Conservation (phyloP, 1,140 invertebrate species). For the Vanessa tameamea region DNA sequence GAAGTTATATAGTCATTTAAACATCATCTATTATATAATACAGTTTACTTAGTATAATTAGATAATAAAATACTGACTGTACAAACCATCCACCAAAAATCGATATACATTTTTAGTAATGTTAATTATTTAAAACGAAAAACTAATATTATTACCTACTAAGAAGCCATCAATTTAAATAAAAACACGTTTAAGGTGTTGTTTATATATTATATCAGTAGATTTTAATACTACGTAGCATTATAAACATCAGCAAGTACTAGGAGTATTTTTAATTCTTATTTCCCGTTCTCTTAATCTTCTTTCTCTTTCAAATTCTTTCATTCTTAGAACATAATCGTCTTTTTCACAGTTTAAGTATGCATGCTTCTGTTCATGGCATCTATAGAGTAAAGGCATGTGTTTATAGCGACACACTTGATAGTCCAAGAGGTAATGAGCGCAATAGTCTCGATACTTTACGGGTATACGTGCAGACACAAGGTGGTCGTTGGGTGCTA, state of each 20-base stretch:
- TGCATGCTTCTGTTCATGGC: slow-evolving; percentile 87
- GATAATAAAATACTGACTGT: too few relatives aligned
- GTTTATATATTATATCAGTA: too few relatives aligned
- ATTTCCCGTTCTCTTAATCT: slow-evolving; percentile 81
- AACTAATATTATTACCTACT: background rate
- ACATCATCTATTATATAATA: too few relatives aligned
- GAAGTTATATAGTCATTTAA: too few relatives aligned
- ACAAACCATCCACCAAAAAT: too few relatives aligned
- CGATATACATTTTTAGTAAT: too few relatives aligned
- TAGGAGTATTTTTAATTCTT: slow-evolving; percentile 16
- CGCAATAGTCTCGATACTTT: slow-evolving; percentile 91
- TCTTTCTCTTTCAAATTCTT: slow-evolving; percentile 95
- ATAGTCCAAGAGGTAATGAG: slow-evolving; percentile 87
- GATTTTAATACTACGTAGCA: too few relatives aligned
- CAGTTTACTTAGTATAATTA: too few relatives aligned
- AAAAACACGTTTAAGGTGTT: too few relatives aligned
- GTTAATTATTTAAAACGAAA: background rate
- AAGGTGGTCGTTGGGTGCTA: slow-evolving; percentile 89
- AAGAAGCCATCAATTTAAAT: too few relatives aligned
- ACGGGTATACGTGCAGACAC: slow-evolving; percentile 86
- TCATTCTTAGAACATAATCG: slow-evolving; percentile 91
- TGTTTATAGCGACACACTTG: slow-evolving; percentile 85
- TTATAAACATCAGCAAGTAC: background rate
- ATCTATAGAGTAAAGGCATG: slow-evolving; percentile 86
- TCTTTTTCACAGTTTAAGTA: slow-evolving; percentile 89